Base-by-base conservation (phyloP, 2,888 invertebrate genomes). In the Chromoteleia sp. region DNA sequence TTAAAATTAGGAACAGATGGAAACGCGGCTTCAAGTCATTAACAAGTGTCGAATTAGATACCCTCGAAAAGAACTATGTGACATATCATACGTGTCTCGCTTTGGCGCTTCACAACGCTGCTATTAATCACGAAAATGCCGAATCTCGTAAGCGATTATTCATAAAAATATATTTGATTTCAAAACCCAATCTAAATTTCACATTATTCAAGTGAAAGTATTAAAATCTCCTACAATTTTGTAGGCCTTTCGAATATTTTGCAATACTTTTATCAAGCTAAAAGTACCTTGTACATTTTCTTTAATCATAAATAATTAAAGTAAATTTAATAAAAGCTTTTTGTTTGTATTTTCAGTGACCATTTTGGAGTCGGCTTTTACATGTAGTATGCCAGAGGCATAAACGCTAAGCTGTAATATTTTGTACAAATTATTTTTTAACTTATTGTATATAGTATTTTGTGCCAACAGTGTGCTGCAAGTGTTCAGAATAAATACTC, bases 321-420 rank as follows among this genome's bases (percentile, higher is more conserved):
- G 7, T 21, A 10, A 12, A 63, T 39, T 36, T 61, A 45, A 65
- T 52, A 1, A 50, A 8, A n/a, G 56, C 39, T 56, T 58, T 45
- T 82, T 83, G n/a, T 76, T 79, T 84, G 86, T 89, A 85, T 87
- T 91, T 87, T 82, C 91, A 91, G 91, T 91, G 89, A 89, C 90
- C 86, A 89, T 90, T 85, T 89, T 91, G 88, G 90, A 89, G 83
- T 91, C 91, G 82, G 91, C 90, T 86, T 91, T 91, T 89, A 91
- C 90, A 84, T 91, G 89, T 88, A 90, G 89, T 87, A 89, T 90
- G 87, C 90, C 91, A 63, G 87, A 87, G 80, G 85, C 84, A 82
- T 89, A 90, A 86, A 33, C 36, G 15, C 39, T 76, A 50, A 68
- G 36, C 12, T 63, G n/a, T 54, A 74, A 10, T 17, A 36, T 14